Base-by-base conservation (phyloP, 2,888 invertebrate genomes). In the Pyrrhosoma nymphula region DNA sequence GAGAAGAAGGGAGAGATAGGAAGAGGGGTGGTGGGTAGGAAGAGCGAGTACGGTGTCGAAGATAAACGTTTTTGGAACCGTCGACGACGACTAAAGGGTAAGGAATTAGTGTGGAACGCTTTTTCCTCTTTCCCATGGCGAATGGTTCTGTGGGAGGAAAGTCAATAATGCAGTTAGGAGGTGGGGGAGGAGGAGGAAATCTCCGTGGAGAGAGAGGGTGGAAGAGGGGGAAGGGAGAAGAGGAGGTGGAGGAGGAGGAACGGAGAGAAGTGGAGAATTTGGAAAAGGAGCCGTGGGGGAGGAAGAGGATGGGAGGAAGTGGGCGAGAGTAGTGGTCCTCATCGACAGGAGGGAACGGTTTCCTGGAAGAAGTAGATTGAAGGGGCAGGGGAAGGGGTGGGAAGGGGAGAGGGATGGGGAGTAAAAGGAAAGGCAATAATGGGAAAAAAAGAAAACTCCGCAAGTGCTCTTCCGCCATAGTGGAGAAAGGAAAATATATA, bases 41-140 rank as follows among this genome's bases (percentile, higher is more conserved):
- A 18, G 26, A 82, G 35, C 82, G 82, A n/a, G 23, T 35, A 10
- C 82, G 30, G 35, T 4, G 82, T 82, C 35, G 35, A 82, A 82
- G 35, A 82, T 82, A 82, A 82, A 82, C 82, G 82, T 18, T 82
- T 82, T 82, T 35, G 82, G 35, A 30, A 35, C 82, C 82, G 82
- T 16, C 35, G 82, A 35, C 35, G 75, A 12, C 75, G 82, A 35
- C 18, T 82, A 14, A 35, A 82, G 82, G 12, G 82, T 30, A 26
- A 35, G 82, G 82, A 82, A 82, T 82, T 82, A 82, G 82, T 35
- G 35, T 20, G 82, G 47, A 47, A 82, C 30, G 30, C 82, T 35
- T 35, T 82, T 35, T 82, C 69, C 69, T 69, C 69, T 35, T 30
- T 82, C 82, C 35, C 82, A 82, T 10, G 35, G 82, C 82, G 82